Evolutionary conservation across 2,797 vertebrate genomes (phyloP).

Genomic region (Micromesistius poutassou): DNA sequence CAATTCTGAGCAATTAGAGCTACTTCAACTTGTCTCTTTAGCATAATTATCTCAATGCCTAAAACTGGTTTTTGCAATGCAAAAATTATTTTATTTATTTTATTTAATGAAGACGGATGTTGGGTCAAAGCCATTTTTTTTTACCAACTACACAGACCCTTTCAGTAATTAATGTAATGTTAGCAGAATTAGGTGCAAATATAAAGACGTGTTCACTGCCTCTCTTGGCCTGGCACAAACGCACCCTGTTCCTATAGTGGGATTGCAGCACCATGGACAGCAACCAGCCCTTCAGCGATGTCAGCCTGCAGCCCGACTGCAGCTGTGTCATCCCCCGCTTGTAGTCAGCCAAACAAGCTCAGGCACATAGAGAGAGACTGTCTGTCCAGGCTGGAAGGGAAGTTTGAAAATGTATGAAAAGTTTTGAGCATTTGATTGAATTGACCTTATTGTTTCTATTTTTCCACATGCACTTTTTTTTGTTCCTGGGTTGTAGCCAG

Average conservation of each 20-base stretch:
- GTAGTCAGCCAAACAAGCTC: not conserved
- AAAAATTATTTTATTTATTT: not conserved
- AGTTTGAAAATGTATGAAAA: not conserved
- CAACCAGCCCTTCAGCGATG: not conserved
- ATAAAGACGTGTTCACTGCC: not conserved
- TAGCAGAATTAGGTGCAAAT: slow-evolving; percentile 1
- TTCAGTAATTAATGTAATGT: not conserved
- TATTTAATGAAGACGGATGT: not conserved
- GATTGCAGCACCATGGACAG: slow-evolving; percentile 3
- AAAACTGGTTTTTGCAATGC: slow-evolving; percentile 45
- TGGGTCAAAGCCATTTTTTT: not conserved
- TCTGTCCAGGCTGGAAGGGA: not conserved
- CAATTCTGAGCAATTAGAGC: slow-evolving; percentile 54
- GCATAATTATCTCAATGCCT: slow-evolving; percentile 48
- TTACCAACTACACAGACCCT: not conserved
- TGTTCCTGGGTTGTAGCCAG: not conserved
- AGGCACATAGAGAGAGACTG: not conserved
- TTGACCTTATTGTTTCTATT: not conserved
- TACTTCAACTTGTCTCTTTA: slow-evolving; percentile 53
- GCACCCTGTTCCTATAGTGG: slow-evolving; percentile 20
- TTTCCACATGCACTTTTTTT: not conserved
- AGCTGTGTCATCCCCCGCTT: not conserved
- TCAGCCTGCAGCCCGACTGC: not conserved
- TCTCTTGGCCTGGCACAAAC: slow-evolving; percentile 4
- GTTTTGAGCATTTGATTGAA: not conserved